Base-by-base conservation (phyloP, 2,797 vertebrate species). In the Morelia viridis region DNA sequence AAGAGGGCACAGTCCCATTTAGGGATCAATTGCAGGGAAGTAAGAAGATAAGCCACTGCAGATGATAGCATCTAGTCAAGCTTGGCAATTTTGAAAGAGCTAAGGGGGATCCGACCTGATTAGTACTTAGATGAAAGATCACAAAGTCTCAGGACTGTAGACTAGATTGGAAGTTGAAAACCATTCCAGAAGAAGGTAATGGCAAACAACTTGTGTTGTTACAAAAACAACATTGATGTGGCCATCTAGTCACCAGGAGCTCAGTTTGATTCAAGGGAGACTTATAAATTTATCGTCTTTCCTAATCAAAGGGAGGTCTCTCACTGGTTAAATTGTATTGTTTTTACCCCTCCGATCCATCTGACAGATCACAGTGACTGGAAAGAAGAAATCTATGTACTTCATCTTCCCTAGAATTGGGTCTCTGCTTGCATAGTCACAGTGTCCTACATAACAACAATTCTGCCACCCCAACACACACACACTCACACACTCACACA, bases 361-460 rank as follows among this genome's bases (percentile, higher is more conserved):
- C 2, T 46, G 58, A 71, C 31, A 57, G 5, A 60, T 26, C 46
- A 56, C 12, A 41, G 85, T 91, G 87, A 53, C 91, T 35, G 83
- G 85, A 88, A 91, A 35, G 88, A 92, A 91, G 90, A 35, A n/a
- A 93, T 22, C 6, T 76, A 68, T 90, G 26, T 68, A 87, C 62
- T 26, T 93, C 35, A 50, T 35, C n/a, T 85, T 31, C 58, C 41
- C 92, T 41, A 62, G 46, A 1, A 85, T 5, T 93, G 87, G 28
- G 57, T 28, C 31, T 64, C 64, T 91, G 64, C 24, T 86, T 93
- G 61, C 26, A 89, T 61, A 92, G 24, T 64, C 65, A 68, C 93
- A 28, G 53, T 31, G 35, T 0, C 46, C 50, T 84, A 89, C 41
- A 64, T 89, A 50, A 56, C 50, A 2, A 0, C 53, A n/a, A 90